Percentiles rank a stretch among this genome's conserved stretches.
phyloP scores from a whole-genome alignment of 2,888 invertebrate genomes.

The Xestobium rufovillosum region DNA sequence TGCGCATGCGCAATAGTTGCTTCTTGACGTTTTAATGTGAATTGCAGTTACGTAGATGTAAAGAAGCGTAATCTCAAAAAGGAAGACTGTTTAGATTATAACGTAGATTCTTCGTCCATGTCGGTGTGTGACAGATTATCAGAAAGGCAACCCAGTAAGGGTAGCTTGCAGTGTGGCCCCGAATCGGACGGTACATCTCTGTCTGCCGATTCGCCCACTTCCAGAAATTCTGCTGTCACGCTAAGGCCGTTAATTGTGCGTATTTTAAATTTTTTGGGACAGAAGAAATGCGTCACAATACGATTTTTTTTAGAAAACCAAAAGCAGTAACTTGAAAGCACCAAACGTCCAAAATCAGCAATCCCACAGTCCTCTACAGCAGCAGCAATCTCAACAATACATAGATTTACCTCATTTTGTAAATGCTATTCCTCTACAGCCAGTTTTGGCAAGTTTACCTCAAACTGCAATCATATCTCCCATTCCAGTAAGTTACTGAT shows the following conservation, averaged over 20 bases:
- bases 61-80: constrained; percentile 51
- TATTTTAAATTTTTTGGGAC: neutral
- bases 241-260: constrained; percentile 42
- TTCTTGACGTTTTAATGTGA: too few relatives aligned
- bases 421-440: constrained; percentile 52
- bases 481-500: constrained; percentile 39
- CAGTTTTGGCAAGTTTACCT: constrained; percentile 47
- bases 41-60: constrained; percentile 67
- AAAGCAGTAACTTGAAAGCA: constrained; percentile 28
- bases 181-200: constrained; percentile 57
- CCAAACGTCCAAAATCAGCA: constrained; percentile 20
- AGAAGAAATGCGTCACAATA: too few relatives aligned
- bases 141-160: constrained; percentile 30
- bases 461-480: constrained; percentile 42
- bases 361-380: constrained; percentile 22
- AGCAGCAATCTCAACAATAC: constrained; percentile 35
- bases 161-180: constrained; percentile 37
- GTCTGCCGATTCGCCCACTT: constrained; percentile 61
- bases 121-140: neutral
- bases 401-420: constrained; percentile 49
- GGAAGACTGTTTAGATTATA: constrained; percentile 30
- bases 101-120: too few relatives aligned
- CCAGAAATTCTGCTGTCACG: constrained; percentile 48
- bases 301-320: constrained; percentile 36
- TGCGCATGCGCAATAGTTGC: too few relatives aligned